These are phyloP conservation scores for Sminthurinus signatus DNA, from an alignment of 1,140 invertebrate genomes.

Conservation along the genomic window DNA sequence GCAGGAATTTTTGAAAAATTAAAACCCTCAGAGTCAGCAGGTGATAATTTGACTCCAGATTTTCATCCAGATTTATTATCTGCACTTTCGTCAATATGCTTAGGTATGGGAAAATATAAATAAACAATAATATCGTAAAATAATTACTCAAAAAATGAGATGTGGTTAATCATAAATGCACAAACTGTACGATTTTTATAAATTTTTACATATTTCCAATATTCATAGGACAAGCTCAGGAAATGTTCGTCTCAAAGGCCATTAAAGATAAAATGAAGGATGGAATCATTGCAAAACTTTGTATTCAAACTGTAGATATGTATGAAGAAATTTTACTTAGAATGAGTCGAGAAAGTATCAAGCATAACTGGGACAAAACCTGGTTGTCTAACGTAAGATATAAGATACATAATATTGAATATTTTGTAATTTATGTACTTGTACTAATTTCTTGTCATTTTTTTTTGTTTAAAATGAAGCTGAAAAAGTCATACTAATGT, in stretches of 20 bases:
- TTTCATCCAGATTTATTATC: conserved; percentile 83
- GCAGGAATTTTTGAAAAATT: conserved; percentile 84
- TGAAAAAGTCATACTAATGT: neutral
- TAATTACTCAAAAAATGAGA: no score
- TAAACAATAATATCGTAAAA: no score
- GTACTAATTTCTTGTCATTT: no score
- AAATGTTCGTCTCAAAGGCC: conserved; percentile 92
- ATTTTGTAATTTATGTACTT: neutral
- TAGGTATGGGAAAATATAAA: no score
- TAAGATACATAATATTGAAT: conserved; percentile 2
- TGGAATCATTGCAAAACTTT: conserved; percentile 77
- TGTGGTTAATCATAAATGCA: no score
- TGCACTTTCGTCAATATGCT: conserved; percentile 81
- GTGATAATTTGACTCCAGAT: conserved; percentile 85
- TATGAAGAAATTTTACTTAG: conserved; percentile 83
- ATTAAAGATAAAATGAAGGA: conserved; percentile 73
- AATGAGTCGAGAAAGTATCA: conserved; percentile 78
- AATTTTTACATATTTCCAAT: no score
- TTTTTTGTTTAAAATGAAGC: no score
- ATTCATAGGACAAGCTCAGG: conserved; percentile 95
- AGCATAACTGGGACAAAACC: conserved; percentile 80
- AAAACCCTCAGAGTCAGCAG: conserved; percentile 78
- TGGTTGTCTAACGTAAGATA: conserved; percentile 63
- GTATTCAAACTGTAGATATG: conserved; percentile 84
- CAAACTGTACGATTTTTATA: no score